These are phyloP conservation scores for Arctopsyche grandis DNA, from an alignment of 1,140 invertebrate genomes.

Conservation along the genomic window DNA sequence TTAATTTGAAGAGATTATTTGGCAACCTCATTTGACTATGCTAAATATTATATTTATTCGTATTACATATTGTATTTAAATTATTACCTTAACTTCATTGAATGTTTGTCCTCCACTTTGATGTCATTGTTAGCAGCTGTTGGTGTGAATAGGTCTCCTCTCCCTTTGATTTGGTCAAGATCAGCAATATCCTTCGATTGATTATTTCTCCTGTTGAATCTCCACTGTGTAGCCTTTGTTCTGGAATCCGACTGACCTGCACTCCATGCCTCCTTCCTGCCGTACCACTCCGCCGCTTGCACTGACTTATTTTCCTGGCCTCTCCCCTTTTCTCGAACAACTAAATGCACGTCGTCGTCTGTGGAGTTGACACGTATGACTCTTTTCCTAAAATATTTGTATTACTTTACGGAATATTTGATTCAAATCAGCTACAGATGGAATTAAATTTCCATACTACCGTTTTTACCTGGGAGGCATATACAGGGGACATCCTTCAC, in stretches of 20 bases:
- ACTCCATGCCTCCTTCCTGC: slow-evolving; percentile 80
- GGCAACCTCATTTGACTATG: too few relatives aligned
- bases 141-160: slow-evolving; percentile 59
- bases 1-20: neutral
- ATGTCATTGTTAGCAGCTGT: slow-evolving; percentile 64
- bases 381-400: slow-evolving; percentile 72
- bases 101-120: slow-evolving; percentile 63
- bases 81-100: slow-evolving; percentile 62
- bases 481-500: slow-evolving; percentile 83
- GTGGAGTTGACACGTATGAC: slow-evolving; percentile 78
- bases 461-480: slow-evolving; percentile 74
- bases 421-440: slow-evolving; percentile 49
- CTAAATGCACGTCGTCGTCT: slow-evolving; percentile 76
- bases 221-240: slow-evolving; percentile 75
- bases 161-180: slow-evolving; percentile 45
- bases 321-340: slow-evolving; percentile 71
- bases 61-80: neutral
- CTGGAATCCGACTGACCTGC: slow-evolving; percentile 70
- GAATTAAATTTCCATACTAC: slow-evolving; percentile 26
- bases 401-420: slow-evolving; percentile 55
- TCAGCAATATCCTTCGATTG: slow-evolving; percentile 60
- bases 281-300: slow-evolving; percentile 76
- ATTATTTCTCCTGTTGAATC: slow-evolving; percentile 76
- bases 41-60: too few relatives aligned
- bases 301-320: slow-evolving; percentile 76